Evolutionary conservation across 2,888 invertebrate genomes (phyloP).

Genomic region (Lymantria monacha): DNA sequence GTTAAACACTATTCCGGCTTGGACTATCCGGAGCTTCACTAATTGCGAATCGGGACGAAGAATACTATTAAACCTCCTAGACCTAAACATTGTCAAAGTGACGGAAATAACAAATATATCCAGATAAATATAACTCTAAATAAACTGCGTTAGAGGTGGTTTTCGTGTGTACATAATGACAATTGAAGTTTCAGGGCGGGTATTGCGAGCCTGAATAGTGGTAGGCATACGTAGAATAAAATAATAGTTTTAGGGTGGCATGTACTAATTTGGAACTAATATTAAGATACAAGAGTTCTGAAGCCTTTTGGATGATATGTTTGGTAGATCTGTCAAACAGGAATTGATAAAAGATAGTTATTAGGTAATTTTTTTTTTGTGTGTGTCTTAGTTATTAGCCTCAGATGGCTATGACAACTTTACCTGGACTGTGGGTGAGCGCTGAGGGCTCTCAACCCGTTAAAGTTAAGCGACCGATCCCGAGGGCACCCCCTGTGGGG

Average conservation of each 20-base stretch:
- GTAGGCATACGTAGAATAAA: slow-evolving; percentile 52
- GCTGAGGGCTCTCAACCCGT: no score
- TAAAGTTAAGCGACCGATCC: no score
- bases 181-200: slow-evolving; percentile 50
- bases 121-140: background rate
- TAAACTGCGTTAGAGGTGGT: background rate
- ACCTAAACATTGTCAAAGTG: slow-evolving; percentile 5
- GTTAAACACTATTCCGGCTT: background rate
- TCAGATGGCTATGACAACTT: no score
- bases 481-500: no score
- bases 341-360: no score
- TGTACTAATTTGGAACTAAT: slow-evolving; percentile 58
- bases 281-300: slow-evolving; percentile 23
- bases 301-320: no score
- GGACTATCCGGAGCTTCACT: slow-evolving; percentile 52
- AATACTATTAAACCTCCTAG: slow-evolving; percentile 64
- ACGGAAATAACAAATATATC: background rate
- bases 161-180: background rate
- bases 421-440: no score
- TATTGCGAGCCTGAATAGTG: slow-evolving; percentile 38
- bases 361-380: no score
- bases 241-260: slow-evolving; percentile 61
- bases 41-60: slow-evolving; percentile 71
- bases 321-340: no score
- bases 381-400: no score